Evolutionary conservation across 2,797 vertebrate genomes (phyloP), one percentile per base, ranked within the genome.

Genomic region (Sebastes iracundus): DNA sequence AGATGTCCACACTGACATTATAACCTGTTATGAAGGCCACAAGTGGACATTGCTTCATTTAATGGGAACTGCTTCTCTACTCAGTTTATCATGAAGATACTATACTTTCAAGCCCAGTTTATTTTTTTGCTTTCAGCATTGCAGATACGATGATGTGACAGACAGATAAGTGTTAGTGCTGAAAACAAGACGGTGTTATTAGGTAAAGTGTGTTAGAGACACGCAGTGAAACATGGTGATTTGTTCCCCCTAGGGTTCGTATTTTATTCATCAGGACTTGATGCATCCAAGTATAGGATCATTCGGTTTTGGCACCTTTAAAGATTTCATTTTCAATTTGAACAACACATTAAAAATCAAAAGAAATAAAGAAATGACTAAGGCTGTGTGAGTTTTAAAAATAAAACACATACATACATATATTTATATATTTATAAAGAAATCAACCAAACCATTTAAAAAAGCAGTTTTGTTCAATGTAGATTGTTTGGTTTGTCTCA

Each of bases 241-340:
- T 93, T 90, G 90, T 94, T 94, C 93, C 95, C 94, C 91, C 93
- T 89, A 85, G 95, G 95, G 94, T 94, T 95, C 61, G 80, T 93
- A 87, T 93, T 96, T 96, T 96, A 96, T 96, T 96, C 93, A 93
- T 96, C 94, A 92, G 95, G 94, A 95, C 91, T 94, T 94, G 94
- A 95, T 96, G 95, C 95, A 95, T 95, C 95, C 95, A 95, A 94
- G 94, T 95, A 92, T 88, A 95, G 95, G 95, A 95, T 95, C 91
- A 93, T 95, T 96, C 91, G 90, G 93, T 95, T 96, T 96, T 96
- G 96, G 95, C 95, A 96, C 96, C 95, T 96, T 96, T 94, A 91
- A 93, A 93, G 93, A 93, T 94, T 95, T 96, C 90, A 94, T 93
- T 95, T 93, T 96, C 84, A 94, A 93, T 92, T 93, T 92, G 92